Base-by-base conservation (phyloP, 2,113 vertebrate species). In the Columba livia region DNA sequence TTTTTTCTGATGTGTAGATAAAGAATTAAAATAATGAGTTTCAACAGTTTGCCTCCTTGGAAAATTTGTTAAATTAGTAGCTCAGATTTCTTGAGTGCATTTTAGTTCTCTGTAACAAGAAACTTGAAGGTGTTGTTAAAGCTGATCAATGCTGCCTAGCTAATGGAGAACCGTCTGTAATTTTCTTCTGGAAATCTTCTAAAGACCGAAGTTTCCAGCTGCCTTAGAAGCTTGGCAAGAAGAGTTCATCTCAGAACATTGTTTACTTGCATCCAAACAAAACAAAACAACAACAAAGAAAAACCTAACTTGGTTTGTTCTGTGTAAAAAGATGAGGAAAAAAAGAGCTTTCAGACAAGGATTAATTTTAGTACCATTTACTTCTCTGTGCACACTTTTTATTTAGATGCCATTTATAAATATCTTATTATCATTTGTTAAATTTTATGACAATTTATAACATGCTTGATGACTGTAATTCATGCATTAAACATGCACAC, bases 401-500 rank as follows among this genome's bases (percentile, higher is more conserved):
- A 70, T 92, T 96, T 97, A 94, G 93, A 93, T 93, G 95, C 74
- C 88, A 95, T 97, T 97, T 97, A 95, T 97, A 98, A 97, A 95
- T 97, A 95, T 47, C 90, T 95, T 97, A 97, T 96, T 97, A 96
- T 90, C 34, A 91, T 97, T 97, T 97, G 75, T 97, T 97, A 97
- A 97, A 93, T 96, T 97, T 96, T 97, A 88, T 95, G 81, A 94
- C 89, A 96, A 70, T 96, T 97, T 96, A 89, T 95, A 80, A 71
- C 86, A 96, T 89, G 56, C 89, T 83, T 97, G 96, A 95, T 97
- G 89, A 97, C 89, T 97, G 92, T 96, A 97, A 97, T 93, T 96
- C 86, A 87, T 96, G 67, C 84, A 97, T 97, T 97, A 98, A 97
- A 97, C 96, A 98, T 98, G 96, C 93, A 97, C 93, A 96, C 93